These are phyloP conservation scores for Hystrix cristata DNA, from an alignment of 2,113 vertebrate species.

Conservation along the genomic window DNA sequence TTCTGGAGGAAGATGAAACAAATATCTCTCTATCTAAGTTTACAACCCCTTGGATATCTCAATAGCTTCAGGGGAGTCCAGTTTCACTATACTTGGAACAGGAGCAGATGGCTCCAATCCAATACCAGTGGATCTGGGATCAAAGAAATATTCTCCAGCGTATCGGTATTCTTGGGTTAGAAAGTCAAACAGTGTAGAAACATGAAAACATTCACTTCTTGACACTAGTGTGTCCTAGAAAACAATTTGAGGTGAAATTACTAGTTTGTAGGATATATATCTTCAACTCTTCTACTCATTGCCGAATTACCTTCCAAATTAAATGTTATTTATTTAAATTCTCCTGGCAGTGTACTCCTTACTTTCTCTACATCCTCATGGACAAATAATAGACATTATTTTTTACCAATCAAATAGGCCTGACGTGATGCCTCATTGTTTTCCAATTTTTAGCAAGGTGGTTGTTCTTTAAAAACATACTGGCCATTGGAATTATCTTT, in stretches of 20 bases:
- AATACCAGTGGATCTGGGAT: neutral
- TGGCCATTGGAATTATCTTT: conserved; percentile 3
- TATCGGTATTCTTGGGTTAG: neutral
- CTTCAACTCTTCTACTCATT: conserved; percentile 36
- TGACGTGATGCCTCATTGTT: neutral
- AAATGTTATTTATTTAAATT: conserved; percentile 15
- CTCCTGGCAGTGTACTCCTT: neutral
- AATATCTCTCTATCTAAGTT: neutral
- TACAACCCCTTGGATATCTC: neutral
- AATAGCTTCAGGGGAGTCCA: neutral
- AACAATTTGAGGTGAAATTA: conserved; percentile 16
- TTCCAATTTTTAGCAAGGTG: conserved; percentile 33
- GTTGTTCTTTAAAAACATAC: neutral
- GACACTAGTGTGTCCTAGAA: neutral
- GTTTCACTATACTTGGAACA: neutral
- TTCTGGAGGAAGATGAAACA: neutral
- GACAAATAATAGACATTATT: conserved; percentile 39
- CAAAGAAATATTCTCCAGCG: neutral
- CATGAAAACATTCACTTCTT: neutral
- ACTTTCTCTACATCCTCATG: neutral
- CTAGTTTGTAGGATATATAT: neutral
- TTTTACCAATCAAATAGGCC: neutral
- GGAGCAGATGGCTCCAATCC: neutral
- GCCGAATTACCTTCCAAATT: conserved; percentile 5
- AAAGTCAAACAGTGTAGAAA: conserved; percentile 10